Percentiles rank a stretch among this genome's conserved stretches.
phyloP scores from a whole-genome alignment of 2,113 vertebrate species.

The Chaetops frenatus region DNA sequence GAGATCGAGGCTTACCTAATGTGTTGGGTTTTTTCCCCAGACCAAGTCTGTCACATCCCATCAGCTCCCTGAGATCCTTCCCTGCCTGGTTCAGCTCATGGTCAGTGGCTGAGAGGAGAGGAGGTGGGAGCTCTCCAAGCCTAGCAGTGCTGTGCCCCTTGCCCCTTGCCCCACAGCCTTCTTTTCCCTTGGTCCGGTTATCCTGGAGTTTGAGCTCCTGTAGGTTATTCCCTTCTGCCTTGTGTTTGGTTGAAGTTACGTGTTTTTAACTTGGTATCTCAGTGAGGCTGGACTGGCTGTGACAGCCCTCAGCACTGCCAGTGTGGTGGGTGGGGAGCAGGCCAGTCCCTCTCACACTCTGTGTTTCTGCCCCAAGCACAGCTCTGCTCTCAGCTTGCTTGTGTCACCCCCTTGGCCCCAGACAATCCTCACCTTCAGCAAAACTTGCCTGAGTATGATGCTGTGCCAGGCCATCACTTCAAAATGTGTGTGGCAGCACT shows the following conservation, averaged over 20 bases:
- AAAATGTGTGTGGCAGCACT: not conserved
- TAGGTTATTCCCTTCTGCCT: not conserved
- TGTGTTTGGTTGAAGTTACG: not conserved
- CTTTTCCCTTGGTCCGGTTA: not conserved
- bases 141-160: not conserved
- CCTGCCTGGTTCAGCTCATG: not conserved
- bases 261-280: not conserved
- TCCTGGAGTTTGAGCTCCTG: not conserved
- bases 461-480: not conserved
- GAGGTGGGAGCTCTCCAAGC: not conserved
- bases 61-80: not conserved
- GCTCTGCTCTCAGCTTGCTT: not conserved
- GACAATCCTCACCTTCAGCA: not conserved
- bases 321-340: fast-evolving
- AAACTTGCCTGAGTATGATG: not conserved
- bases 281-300: not conserved
- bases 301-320: not conserved
- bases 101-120: fast-evolving
- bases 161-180: not conserved
- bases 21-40: not conserved
- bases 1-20: not conserved
- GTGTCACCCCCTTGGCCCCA: not conserved
- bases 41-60: not conserved
- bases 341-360: not conserved
- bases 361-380: fast-evolving